phyloP scores from a whole-genome alignment of 2,113 vertebrate genomes.

The Hipposideros armiger region DNA sequence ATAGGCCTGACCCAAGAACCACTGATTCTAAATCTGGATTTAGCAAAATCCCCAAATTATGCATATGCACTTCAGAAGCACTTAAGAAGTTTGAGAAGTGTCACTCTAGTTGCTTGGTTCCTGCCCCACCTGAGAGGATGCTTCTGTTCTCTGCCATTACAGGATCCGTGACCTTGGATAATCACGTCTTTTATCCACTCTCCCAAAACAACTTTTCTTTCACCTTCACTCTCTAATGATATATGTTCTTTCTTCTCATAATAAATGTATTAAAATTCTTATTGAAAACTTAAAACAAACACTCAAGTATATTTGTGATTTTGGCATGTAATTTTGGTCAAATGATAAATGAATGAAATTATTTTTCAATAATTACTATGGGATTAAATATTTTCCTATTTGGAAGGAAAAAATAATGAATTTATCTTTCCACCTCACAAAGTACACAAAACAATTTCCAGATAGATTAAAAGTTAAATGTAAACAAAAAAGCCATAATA shows the following conservation, averaged over 20 bases:
- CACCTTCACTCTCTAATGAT: not conserved
- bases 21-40: not conserved
- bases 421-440: not conserved
- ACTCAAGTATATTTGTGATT: not conserved
- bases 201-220: not conserved
- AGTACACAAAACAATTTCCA: not conserved
- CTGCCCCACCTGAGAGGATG: not conserved
- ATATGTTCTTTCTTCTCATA: not conserved
- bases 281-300: not conserved
- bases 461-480: not conserved
- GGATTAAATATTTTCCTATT: not conserved
- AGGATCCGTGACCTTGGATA: not conserved
- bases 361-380: not conserved
- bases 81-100: too few species aligned
- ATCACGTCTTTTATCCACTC: not conserved
- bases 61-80: rapidly evolving
- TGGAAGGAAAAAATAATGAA: not conserved
- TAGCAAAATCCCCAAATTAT: not conserved
- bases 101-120: not conserved
- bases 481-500: not conserved
- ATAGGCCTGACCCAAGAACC: not conserved
- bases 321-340: not conserved
- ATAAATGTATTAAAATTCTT: not conserved
- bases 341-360: not conserved
- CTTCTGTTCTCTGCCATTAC: not conserved